Evolutionary conservation across 2,113 vertebrate species (phyloP), one percentile per base, ranked within the genome.

Genomic region (Hippocampus comes): DNA sequence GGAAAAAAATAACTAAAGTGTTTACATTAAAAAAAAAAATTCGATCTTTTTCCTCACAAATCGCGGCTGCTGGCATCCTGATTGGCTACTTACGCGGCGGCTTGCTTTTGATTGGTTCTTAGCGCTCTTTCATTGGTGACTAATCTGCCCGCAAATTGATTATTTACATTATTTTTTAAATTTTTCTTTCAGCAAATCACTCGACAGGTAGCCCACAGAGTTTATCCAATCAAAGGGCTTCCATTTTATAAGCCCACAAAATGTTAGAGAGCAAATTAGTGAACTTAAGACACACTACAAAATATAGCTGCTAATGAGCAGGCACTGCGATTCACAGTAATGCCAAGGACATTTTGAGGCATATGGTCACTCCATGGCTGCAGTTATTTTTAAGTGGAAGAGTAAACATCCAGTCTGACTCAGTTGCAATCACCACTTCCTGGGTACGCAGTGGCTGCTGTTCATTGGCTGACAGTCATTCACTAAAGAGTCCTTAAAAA

Each of bases 301-400:
- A 63, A 63, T 57, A 51, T 56, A 64, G 77, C 68, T 6, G 43
- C 43, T 71, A 65, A 59, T 63, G 42, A 61, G 55, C 20, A 23
- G 61, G 17, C 21, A 67, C 63, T 34, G 51, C 59, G 77, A 73
- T 80, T 51, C 72, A 74, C 43, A 63, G 53, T 72, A 70, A 71
- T 70, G 41, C 60, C 55, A 11, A 59, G 48, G 68, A 79, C 68
- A 81, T 70, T 68, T 25, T 7, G 25, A 57, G 73, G 71, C 55
- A 11, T 34, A 30, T 42, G 63, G 53, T 30, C 41, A 48, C 46
- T 74, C 10, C 64, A 0, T 55, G 46, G 63, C 73, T 84, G 67
- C 66, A 64, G 68, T 63, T 67, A 85, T 78, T 80, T 79, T 78
- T 83, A 80, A 82, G 78, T 86, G 68, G 46, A 64, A 65, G 27